Base-by-base conservation (phyloP, 2,888 invertebrate genomes). In the Andrena praecox region DNA sequence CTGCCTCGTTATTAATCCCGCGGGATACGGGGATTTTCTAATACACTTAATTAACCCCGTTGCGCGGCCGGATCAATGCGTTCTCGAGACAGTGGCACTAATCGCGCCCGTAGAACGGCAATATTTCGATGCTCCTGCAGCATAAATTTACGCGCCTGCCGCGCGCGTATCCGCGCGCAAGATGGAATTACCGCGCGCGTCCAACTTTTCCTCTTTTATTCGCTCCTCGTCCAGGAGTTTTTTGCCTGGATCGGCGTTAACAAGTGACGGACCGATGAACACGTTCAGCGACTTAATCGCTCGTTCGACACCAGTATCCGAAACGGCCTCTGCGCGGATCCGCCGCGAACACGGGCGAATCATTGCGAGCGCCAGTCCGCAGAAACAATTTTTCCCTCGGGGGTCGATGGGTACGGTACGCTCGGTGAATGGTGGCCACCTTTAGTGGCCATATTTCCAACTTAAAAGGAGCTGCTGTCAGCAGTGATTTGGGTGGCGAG, bases 381-480 rank as follows among this genome's bases (percentile, higher is more conserved):
- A 56, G 74, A 73, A 62, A 80, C 71, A 31, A 71, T 77, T 71
- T 71, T 70, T 81, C 16, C 24, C 35, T 20, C n/a, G 33, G 24
- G 10, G 56, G 24, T 56, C 56, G 56, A 56, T 24, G 27, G 29
- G 42, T 50, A 48, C 63, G 35, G 48, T 48, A 48, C 27, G 27
- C 16, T 33, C n/a, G 64, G 42, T 35, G 70, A 78, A 85, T 76
- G 82, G 82, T 68, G 76, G 72, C 68, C 74, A 75, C 79, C 84
- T 87, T 87, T 80, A 85, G 70, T 72, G 82, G 87, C 82, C 78
- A 88, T 87, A 88, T 84, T 88, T 88, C 84, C 80, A 63, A 80
- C 82, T 85, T 86, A 88, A 88, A 88, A 87, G 86, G 82, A 82
- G 82, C 67, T 67, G 69, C 85, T 86, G 88, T 88, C 88, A 83